phyloP scores from a whole-genome alignment of 1,140 invertebrate species.

The Meloidogyne exigua region DNA sequence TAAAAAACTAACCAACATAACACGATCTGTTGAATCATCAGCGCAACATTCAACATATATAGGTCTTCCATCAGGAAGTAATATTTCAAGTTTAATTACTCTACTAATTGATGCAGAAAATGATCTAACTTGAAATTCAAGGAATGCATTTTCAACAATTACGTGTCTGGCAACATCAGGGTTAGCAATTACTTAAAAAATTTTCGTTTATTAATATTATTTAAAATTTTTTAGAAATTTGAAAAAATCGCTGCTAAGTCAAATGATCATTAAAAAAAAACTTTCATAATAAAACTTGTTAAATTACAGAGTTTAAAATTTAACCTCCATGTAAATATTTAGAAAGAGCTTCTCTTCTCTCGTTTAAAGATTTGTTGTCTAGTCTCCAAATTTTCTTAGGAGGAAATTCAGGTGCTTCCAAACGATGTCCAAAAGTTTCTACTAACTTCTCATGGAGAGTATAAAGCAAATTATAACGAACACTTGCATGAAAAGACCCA shows the following conservation, averaged over 20 bases:
- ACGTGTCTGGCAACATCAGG: conserved; percentile 41
- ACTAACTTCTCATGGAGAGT: conserved; percentile 46
- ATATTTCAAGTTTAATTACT: conserved; percentile 45
- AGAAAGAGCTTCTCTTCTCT: conserved; percentile 45
- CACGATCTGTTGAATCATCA: conserved; percentile 46
- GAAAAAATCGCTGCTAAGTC: too few relatives aligned
- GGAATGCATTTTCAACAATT: conserved; percentile 40
- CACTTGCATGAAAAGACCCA: conserved; percentile 51
- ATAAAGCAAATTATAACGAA: conserved; percentile 45
- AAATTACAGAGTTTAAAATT: background rate
- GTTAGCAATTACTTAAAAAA: conserved; percentile 42
- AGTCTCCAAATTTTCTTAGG: conserved; percentile 53
- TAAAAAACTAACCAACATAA: conserved; percentile 39
- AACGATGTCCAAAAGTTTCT: conserved; percentile 49
- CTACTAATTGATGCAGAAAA: conserved; percentile 23
- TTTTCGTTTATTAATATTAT: too few relatives aligned
- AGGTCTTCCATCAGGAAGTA: conserved; percentile 43
- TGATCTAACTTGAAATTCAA: conserved; percentile 50
- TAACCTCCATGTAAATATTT: conserved; percentile 51
- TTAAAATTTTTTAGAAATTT: too few relatives aligned
- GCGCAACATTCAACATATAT: conserved; percentile 41
- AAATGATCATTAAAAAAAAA: too few relatives aligned
- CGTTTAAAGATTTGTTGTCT: conserved; percentile 42
- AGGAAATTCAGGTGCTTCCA: conserved; percentile 44
- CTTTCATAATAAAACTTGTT: too few relatives aligned